Percentiles rank a stretch among this genome's conserved stretches.
phyloP scores from a whole-genome alignment of 1,140 invertebrate genomes.

The Melipona quadrifasciata region DNA sequence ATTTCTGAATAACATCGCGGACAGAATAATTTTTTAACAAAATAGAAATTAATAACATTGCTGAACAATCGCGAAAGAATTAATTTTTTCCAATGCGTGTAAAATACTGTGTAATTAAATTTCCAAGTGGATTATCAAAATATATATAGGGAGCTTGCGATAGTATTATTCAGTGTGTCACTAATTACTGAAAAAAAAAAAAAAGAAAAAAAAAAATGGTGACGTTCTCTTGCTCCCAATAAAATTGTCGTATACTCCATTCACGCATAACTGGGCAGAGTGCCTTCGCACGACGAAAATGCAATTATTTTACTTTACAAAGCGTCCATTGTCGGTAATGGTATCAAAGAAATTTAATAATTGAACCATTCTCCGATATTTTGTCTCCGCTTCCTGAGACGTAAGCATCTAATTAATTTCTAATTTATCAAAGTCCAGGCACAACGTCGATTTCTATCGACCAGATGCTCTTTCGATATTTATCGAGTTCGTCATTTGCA shows the following conservation, averaged over 20 bases:
- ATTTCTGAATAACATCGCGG: neutral
- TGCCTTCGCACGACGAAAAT: neutral
- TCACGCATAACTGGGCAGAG: neutral
- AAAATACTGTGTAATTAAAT: neutral
- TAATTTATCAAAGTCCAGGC: neutral
- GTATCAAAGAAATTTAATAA: slow-evolving; percentile 4
- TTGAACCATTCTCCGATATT: neutral
- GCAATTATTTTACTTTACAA: slow-evolving; percentile 23
- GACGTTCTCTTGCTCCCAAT: neutral
- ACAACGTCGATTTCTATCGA: neutral
- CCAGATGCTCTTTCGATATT: neutral
- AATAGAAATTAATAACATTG: neutral
- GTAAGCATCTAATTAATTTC: neutral
- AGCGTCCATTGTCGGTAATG: slow-evolving; percentile 2
- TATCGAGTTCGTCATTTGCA: no score
- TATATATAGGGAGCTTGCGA: neutral
- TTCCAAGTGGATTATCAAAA: neutral
- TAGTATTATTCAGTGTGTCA: neutral
- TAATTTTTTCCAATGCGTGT: neutral
- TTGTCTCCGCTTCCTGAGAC: neutral
- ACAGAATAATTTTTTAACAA: neutral
- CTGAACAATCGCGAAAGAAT: neutral
- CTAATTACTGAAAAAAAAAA: neutral
- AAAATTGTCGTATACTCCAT: neutral
- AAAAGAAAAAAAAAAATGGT: neutral